A percentile compares a stretch with the other conserved stretches of the same genome.
phyloP scores from a whole-genome alignment of 2,888 invertebrate species.

The Caprella mutica region DNA sequence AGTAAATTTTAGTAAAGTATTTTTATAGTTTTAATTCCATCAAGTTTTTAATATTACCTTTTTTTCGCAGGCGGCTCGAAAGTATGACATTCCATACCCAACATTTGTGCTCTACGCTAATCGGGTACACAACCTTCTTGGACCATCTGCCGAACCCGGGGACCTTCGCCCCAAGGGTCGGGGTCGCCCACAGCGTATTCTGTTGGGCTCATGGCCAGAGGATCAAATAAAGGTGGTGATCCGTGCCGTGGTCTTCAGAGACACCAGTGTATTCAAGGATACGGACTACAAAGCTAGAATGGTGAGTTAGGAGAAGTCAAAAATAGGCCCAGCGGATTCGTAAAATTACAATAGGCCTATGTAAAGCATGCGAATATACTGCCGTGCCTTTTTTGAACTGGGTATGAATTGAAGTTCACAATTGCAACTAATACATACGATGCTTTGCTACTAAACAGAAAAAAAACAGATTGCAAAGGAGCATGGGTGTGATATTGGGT shows the following conservation, averaged over 20 bases:
- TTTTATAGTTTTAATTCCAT: too few species aligned
- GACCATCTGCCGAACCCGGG: constrained; percentile 52
- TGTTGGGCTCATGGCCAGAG: constrained; percentile 85
- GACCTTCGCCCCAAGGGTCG: constrained; percentile 83
- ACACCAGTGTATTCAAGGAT: constrained; percentile 41
- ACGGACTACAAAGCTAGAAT: constrained; percentile 25
- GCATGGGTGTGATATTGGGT: too few species aligned
- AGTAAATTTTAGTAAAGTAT: too few species aligned
- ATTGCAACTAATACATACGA: too few species aligned
- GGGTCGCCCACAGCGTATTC: constrained; percentile 77
- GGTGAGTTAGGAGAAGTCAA: constrained; percentile 10
- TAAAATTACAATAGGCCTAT: too few species aligned
- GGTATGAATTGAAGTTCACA: not conserved
- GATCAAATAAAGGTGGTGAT: constrained; percentile 87
- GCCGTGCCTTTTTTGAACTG: not conserved
- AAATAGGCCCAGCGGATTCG: not conserved
- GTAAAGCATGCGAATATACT: too few species aligned
- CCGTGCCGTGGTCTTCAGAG: constrained; percentile 80
- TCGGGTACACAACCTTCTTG: constrained; percentile 84
- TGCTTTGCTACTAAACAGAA: too few species aligned
- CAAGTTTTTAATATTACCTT: too few species aligned
- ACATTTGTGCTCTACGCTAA: constrained; percentile 88
- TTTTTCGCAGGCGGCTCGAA: constrained; percentile 72
- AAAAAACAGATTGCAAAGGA: too few species aligned
- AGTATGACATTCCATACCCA: constrained; percentile 89